phyloP scores from a whole-genome alignment of 2,113 vertebrate species.

The Pteronura brasiliensis region DNA sequence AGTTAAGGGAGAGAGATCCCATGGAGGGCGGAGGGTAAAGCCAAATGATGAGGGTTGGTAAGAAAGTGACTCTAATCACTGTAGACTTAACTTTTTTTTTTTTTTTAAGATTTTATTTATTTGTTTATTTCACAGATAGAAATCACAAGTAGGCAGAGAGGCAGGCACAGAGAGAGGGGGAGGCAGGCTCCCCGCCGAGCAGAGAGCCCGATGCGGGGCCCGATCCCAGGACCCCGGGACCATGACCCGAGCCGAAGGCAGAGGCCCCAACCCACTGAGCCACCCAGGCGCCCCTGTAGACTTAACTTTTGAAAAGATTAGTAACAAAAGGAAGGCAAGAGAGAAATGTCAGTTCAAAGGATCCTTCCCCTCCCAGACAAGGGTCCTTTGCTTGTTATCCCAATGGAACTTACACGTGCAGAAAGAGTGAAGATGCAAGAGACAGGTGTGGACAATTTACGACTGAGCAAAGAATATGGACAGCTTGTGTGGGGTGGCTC shows the following conservation, averaged over 20 bases:
- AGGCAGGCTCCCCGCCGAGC: too few relatives aligned
- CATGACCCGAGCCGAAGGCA: too few relatives aligned
- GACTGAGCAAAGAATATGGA: neutral
- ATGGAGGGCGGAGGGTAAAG: neutral
- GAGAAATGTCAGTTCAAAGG: neutral
- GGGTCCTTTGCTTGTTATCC: neutral
- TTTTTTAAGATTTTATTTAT: too few relatives aligned
- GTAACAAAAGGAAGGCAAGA: neutral
- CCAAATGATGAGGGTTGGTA: neutral
- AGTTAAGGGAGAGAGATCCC: neutral
- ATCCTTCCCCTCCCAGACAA: neutral
- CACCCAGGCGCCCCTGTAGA: neutral
- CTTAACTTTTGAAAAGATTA: neutral
- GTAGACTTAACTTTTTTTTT: neutral
- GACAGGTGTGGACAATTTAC: neutral
- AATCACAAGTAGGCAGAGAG: too few relatives aligned
- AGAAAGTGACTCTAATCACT: too few relatives aligned
- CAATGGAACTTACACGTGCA: neutral
- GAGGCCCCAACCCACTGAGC: too few relatives aligned
- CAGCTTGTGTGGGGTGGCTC: fast-evolving
- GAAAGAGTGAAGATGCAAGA: neutral
- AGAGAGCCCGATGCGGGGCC: too few relatives aligned
- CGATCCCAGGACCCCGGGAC: too few relatives aligned
- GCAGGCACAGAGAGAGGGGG: too few relatives aligned
- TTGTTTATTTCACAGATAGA: too few relatives aligned